A percentile compares a stretch with the other conserved stretches of the same genome.
Conservation (phyloP, 2,888 invertebrate species). For the Achlya flavicornis region DNA sequence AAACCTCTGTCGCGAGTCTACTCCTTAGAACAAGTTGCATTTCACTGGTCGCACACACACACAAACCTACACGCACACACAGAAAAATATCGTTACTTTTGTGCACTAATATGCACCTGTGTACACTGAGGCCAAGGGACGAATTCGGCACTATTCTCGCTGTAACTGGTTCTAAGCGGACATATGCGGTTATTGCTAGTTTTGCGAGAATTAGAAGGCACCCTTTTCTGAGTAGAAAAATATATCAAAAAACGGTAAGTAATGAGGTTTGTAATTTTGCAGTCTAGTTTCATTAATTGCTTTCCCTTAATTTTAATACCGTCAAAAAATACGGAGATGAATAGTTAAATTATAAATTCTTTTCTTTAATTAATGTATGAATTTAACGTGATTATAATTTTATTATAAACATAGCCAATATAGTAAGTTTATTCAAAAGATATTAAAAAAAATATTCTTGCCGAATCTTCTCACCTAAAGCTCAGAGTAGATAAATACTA, state of each 20-base stretch:
- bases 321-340: no score
- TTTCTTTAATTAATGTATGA: no score
- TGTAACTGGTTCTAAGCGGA: slow-evolving; percentile 31
- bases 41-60: slow-evolving; percentile 68
- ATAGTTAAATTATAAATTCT: no score
- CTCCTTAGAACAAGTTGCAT: slow-evolving; percentile 82
- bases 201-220: slow-evolving; percentile 13
- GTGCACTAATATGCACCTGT: slow-evolving; percentile 64
- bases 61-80: slow-evolving; percentile 39
- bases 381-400: no score
- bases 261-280: background rate
- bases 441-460: no score
- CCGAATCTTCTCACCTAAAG: no score
- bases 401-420: no score
- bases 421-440: no score
- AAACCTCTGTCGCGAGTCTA: slow-evolving; percentile 63
- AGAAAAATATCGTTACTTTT: slow-evolving; percentile 28
- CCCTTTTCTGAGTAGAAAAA: slow-evolving; percentile 23
- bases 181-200: slow-evolving; percentile 26
- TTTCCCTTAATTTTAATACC: no score
- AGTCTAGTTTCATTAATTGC: background rate
- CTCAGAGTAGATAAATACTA: no score
- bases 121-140: slow-evolving; percentile 41
- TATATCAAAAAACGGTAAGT: slow-evolving; percentile 18
- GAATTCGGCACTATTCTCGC: slow-evolving; percentile 58